A percentile compares a stretch with the other conserved stretches of the same genome.
Evolutionary conservation across 2,888 invertebrate species (phyloP).

Genomic region (Chloroclystis v-ata): DNA sequence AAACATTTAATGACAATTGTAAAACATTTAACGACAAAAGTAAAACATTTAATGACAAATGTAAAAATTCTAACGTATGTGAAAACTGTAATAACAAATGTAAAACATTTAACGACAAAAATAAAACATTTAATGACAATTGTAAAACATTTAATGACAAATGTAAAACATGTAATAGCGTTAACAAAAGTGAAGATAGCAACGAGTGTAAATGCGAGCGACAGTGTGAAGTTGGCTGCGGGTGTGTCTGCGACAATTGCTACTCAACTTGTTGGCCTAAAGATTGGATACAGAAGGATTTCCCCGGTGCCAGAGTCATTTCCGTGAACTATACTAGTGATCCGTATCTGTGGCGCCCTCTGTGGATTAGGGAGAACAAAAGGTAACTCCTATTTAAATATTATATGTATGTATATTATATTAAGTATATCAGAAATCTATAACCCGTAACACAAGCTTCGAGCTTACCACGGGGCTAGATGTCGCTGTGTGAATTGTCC

Average conservation of each 20-base stretch:
- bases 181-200: constrained; percentile 18
- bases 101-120: constrained; percentile 23
- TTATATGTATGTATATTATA: too few species aligned
- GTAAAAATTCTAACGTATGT: background rate
- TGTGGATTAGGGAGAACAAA: constrained; percentile 83
- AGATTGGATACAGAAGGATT: constrained; percentile 90
- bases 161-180: constrained; percentile 2
- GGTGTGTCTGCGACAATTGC: constrained; percentile 64
- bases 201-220: constrained; percentile 38
- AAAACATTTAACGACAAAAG: constrained; percentile 5
- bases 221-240: constrained; percentile 56
- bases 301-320: constrained; percentile 86
- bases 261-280: constrained; percentile 88
- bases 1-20: background rate
- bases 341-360: constrained; percentile 85
- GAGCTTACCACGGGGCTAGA: too few species aligned
- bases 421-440: too few species aligned
- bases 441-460: too few species aligned
- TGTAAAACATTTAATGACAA: constrained; percentile 23
- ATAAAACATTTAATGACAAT: background rate
- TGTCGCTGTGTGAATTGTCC: too few species aligned
- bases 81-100: constrained; percentile 7
- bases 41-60: constrained; percentile 19
- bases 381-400: constrained; percentile 55
- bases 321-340: constrained; percentile 90